A percentile compares a stretch with the other conserved stretches of the same genome.
Evolutionary conservation across 2,797 vertebrate species (phyloP).

Genomic region (Karalla daura): DNA sequence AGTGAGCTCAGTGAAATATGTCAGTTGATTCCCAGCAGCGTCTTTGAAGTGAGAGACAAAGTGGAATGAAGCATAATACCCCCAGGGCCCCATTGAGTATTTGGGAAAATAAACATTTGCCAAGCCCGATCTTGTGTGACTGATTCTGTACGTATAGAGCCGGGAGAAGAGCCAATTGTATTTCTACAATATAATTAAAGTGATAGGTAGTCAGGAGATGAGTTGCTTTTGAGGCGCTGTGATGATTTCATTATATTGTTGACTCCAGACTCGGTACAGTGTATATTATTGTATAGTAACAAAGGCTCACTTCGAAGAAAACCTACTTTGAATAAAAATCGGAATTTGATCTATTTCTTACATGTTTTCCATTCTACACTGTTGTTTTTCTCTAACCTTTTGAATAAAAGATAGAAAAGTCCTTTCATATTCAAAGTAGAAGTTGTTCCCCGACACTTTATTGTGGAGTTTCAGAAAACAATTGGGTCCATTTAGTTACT

Average conservation of each 20-base stretch:
- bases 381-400: slow-evolving; percentile 10
- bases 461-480: slow-evolving; percentile 3
- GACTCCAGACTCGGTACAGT: slow-evolving; percentile 22
- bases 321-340: slow-evolving; percentile 24
- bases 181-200: slow-evolving; percentile 73
- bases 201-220: slow-evolving; percentile 66
- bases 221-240: slow-evolving; percentile 36
- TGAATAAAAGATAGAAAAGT: slow-evolving; percentile 2
- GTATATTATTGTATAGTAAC: slow-evolving; percentile 1
- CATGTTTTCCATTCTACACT: not conserved
- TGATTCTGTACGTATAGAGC: slow-evolving; percentile 62
- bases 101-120: slow-evolving; percentile 82
- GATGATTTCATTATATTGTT: slow-evolving; percentile 61
- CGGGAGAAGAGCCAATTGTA: slow-evolving; percentile 65
- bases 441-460: not conserved
- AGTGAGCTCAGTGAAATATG: slow-evolving; percentile 41
- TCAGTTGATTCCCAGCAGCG: slow-evolving; percentile 63
- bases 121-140: slow-evolving; percentile 77
- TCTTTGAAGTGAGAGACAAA: slow-evolving; percentile 79
- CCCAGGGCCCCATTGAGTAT: slow-evolving; percentile 76
- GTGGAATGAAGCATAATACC: slow-evolving; percentile 75
- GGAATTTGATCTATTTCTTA: slow-evolving; percentile 14
- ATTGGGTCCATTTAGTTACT: not conserved
- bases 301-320: not conserved
- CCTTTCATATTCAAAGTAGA: not conserved